Base-by-base conservation (phyloP, 2,113 vertebrate species). In the Salminus brasiliensis region DNA sequence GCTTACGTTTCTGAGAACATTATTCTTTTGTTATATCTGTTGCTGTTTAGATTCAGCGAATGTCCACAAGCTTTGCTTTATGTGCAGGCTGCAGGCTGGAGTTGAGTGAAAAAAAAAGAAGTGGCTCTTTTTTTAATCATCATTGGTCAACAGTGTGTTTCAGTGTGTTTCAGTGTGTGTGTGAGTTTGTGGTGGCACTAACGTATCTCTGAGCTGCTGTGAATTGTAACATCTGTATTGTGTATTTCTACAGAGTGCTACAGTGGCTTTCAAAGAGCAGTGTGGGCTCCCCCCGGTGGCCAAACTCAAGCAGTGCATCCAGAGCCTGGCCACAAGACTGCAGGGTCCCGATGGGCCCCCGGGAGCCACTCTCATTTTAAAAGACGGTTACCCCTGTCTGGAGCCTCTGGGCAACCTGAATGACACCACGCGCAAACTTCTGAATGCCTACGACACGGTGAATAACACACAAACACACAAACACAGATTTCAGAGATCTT, bases 221-320 rank as follows among this genome's bases (percentile, higher is more conserved):
- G 13, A 47, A 39, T 27, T 45, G 27, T 76, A 49, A 27, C 49
- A 25, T 55, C 25, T 6, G 27, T 83, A 60, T 83, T 78, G 59
- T 27, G 41, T 23, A 21, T 62, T 41, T 59, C 69, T 29, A 0
- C 88, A 99, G 98, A 95, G 95, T 0, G 91, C 96, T 34, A 95
- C 95, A 3, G 90, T 96, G 82, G 95, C 94, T 0, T 89, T 99
- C 81, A 99, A 98, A 88, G 98, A 99, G 88, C 94, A 97, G 81
- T 99, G 98, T n/a, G 98, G 97, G 88, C 95, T 99, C 84, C 96
- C 97, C 53, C 93, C 95, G 5, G 96, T 96, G 55, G 94, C 96
- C 71, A 98, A 95, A 84, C 90, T 98, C 83, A 98, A 98, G 90
- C 97, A 99, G 93, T 99, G 97, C 93, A 96, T 99, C 89, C 91